Conservation (phyloP, 2,888 invertebrate genomes). For the Synanthedon myopaeformis region DNA sequence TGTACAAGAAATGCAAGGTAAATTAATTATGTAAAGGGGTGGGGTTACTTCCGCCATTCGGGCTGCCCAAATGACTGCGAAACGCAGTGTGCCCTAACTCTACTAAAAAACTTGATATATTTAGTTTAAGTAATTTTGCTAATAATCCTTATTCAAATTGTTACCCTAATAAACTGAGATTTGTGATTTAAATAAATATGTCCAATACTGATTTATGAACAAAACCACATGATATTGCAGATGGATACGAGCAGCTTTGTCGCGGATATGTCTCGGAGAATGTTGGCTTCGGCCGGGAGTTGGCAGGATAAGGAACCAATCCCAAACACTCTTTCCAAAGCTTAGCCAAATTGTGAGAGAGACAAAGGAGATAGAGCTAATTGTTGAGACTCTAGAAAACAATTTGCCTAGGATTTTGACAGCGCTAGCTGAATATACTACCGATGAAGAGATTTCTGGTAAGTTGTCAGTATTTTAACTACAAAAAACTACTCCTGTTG, state of each 20-base stretch:
- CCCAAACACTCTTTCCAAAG: slow-evolving; percentile 54
- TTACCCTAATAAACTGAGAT: too few species aligned
- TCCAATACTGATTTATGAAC: not conserved
- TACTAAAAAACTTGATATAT: too few species aligned
- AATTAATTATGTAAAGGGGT: not conserved
- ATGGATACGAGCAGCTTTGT: slow-evolving; percentile 61
- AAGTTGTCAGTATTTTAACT: too few species aligned
- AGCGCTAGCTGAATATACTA: slow-evolving; percentile 56
- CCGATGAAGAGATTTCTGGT: slow-evolving; percentile 63
- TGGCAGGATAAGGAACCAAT: slow-evolving; percentile 58
- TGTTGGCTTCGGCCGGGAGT: slow-evolving; percentile 59
- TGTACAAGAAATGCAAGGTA: slow-evolving; percentile 55
- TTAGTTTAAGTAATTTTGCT: too few species aligned
- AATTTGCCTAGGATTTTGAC: slow-evolving; percentile 52
- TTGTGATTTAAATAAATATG: not conserved
- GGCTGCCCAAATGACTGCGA: too few species aligned
- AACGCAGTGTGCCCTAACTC: too few species aligned
- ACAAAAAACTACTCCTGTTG: too few species aligned
- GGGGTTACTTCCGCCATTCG: too few species aligned
- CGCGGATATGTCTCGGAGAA: slow-evolving; percentile 55
- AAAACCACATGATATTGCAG: slow-evolving; percentile 18
- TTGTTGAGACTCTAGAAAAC: slow-evolving; percentile 51
- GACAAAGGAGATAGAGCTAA: slow-evolving; percentile 41
- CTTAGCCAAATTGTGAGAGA: slow-evolving; percentile 48
- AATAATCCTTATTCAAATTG: too few species aligned